A percentile compares a stretch with the other conserved stretches of the same genome.
Conservation (phyloP, 2,797 vertebrate genomes). For the Gephyroberyx darwinii region DNA sequence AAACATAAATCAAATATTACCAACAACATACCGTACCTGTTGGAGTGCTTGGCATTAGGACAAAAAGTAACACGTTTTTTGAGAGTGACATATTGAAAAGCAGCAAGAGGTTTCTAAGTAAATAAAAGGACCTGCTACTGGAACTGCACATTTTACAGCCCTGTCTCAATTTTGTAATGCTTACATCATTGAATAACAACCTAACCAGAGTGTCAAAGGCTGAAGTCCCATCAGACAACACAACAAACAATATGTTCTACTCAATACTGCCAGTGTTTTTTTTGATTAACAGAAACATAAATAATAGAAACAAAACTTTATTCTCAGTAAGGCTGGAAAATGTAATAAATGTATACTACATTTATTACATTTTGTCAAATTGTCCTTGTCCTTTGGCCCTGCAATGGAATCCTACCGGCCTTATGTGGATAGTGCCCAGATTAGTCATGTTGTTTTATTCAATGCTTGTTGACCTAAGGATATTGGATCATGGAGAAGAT, state of each 20-base stretch:
- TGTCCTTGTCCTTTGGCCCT: conserved; percentile 3
- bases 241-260: conserved; percentile 2
- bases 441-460: conserved; percentile 19
- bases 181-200: neutral
- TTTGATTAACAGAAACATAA: neutral
- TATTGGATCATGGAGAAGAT: conserved; percentile 13
- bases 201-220: neutral
- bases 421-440: conserved; percentile 29
- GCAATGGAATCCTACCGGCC: conserved; percentile 15
- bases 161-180: neutral
- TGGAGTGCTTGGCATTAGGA: neutral
- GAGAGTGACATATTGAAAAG: too few species aligned
- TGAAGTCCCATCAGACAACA: neutral
- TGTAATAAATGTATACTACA: conserved; percentile 6
- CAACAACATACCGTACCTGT: neutral
- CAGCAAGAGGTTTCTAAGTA: too few species aligned
- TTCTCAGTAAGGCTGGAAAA: conserved; percentile 8
- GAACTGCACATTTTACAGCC: too few species aligned
- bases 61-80: too few species aligned
- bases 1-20: too few species aligned
- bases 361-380: conserved; percentile 7
- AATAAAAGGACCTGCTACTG: too few species aligned
- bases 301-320: neutral
- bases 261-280: neutral
- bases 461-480: conserved; percentile 33